Base-by-base conservation (phyloP, 2,888 invertebrate genomes). In the Caenorhabditis plicata region DNA sequence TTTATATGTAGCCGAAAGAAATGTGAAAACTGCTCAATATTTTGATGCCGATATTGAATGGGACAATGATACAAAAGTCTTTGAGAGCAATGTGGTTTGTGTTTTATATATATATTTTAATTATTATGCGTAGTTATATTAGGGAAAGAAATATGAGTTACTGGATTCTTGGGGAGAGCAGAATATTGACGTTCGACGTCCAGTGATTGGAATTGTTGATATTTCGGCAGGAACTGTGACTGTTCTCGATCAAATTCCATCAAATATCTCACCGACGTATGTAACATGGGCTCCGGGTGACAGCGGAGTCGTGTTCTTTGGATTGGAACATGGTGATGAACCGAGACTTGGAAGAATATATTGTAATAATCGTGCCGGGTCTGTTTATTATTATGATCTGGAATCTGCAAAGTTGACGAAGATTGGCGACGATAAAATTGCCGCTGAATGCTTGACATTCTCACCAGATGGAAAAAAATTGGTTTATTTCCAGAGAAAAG, bases 121-220 rank as follows among this genome's bases (percentile, higher is more conserved):
- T 11, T 17, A 29, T 23, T 38, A 44, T 56, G n/a, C n/a, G n/a
- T n/a, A n/a, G n/a, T n/a, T n/a, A n/a, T n/a, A n/a, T 43, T 45
- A 76, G 76, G 80, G 78, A 20, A 73, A 77, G 11, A 77, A 80
- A 46, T 80, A 69, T 55, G 64, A 58, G 22, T 42, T 64, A 35
- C 29, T 29, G 5, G 74, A 80, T 23, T 70, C 68, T 25, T 80
- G 77, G 75, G 80, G 80, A 19, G 80, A 80, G 41, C 69, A 68
- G 29, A 68, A 60, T 32, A 47, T 39, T 26, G 74, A 73, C 23
- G 74, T 77, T 22, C 69, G 64, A 31, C 53, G 61, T 7, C 80
- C 80, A 8, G 68, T 77, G 9, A 53, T 81, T n/a, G 77, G 78
- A 51, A 55, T 77, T 15, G 57, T 72, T 25, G 73, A 76, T 35